Evolutionary conservation across 2,888 invertebrate genomes (phyloP).

Genomic region (Autographa pulchrina): DNA sequence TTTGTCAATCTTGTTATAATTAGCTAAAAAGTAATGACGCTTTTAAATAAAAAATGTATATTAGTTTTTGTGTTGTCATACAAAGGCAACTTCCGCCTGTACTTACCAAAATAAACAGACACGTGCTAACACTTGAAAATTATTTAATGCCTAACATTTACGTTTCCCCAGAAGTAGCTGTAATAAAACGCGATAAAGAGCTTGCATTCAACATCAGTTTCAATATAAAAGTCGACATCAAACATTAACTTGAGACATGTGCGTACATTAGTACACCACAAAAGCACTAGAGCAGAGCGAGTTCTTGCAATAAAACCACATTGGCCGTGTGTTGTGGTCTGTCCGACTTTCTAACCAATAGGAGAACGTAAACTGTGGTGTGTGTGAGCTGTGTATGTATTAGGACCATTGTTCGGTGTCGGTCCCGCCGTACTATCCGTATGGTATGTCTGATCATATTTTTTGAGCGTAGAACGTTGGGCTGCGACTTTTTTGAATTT

Average conservation of each 20-base stretch:
- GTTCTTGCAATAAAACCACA: constrained; percentile 77
- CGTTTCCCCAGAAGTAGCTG: constrained; percentile 15
- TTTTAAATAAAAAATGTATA: not conserved
- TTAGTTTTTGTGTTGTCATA: not conserved
- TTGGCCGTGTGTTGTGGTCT: constrained; percentile 69
- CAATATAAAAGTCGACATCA: constrained; percentile 49
- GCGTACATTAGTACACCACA: constrained; percentile 73
- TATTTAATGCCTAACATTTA: constrained; percentile 1
- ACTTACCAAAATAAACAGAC: not conserved
- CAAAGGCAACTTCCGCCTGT: not conserved
- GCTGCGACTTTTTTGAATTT: constrained; percentile 40
- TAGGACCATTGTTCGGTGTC: constrained; percentile 71
- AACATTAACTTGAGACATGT: constrained; percentile 61
- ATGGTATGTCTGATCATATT: constrained; percentile 51
- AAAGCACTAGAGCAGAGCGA: constrained; percentile 77
- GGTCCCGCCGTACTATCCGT: constrained; percentile 49
- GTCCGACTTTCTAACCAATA: constrained; percentile 76
- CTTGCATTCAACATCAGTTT: constrained; percentile 32
- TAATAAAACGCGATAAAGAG: constrained; percentile 18
- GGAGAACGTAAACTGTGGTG: constrained; percentile 56
- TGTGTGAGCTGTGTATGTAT: constrained; percentile 61
- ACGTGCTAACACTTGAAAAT: not conserved
- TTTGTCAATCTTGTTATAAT: not conserved
- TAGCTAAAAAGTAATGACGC: not conserved
- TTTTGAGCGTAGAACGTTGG: constrained; percentile 46